A percentile compares a stretch with the other conserved stretches of the same genome.
Conservation (phyloP, 2,113 vertebrate species). For the Hippopotamus amphibius region DNA sequence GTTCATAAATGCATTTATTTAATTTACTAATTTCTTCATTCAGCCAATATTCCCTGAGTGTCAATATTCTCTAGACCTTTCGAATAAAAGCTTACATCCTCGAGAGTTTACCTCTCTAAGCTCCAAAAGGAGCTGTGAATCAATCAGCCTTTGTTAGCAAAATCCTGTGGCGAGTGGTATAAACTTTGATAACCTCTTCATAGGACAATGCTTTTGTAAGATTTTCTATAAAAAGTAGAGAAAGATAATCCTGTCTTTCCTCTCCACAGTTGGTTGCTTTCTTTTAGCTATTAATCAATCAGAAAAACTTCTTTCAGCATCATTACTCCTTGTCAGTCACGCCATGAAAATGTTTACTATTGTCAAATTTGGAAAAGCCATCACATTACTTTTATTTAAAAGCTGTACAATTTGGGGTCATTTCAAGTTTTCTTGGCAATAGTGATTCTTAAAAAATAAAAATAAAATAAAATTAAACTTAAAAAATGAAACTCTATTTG, state of each 20-base stretch:
- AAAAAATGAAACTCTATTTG: too few species aligned
- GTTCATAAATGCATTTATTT: neutral
- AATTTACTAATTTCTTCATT: neutral
- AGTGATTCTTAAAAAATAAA: neutral
- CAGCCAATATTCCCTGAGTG: neutral
- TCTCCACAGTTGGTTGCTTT: neutral
- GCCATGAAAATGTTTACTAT: neutral
- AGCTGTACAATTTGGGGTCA: neutral
- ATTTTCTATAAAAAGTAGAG: neutral
- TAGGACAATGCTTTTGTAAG: neutral
- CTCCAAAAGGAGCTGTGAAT: neutral
- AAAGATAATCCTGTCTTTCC: neutral
- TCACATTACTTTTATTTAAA: neutral
- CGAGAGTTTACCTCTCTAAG: neutral
- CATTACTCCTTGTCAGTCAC: neutral
- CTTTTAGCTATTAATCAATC: neutral
- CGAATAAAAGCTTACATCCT: neutral
- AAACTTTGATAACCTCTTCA: neutral
- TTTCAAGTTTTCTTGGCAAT: neutral
- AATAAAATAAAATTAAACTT: too few species aligned
- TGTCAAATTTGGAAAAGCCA: neutral
- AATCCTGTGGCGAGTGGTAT: neutral
- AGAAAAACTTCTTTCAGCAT: neutral
- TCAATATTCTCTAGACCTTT: neutral
- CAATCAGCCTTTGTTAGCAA: neutral